These are phyloP conservation scores for Botia kubotai DNA, from an alignment of 2,797 vertebrate genomes.

Conservation along the genomic window DNA sequence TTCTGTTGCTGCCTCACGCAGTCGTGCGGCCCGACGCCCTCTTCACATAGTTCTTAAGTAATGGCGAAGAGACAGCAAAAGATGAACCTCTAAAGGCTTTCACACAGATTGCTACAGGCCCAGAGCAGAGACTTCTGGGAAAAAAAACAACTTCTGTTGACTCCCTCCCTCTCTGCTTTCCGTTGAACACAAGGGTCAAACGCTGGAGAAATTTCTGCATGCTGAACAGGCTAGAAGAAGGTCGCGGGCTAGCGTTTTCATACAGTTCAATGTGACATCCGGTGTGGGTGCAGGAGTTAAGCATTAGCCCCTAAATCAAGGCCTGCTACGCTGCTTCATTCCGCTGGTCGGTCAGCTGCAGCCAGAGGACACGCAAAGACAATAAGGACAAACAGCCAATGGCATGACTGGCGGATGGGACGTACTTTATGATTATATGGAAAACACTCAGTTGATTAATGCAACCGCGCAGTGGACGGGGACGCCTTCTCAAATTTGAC, in stretches of 20 bases:
- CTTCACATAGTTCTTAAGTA: constrained; percentile 71
- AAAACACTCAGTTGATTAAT: constrained; percentile 67
- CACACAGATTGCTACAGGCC: constrained; percentile 69
- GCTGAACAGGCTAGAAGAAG: constrained; percentile 74
- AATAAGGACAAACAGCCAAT: constrained; percentile 60
- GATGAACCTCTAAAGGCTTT: constrained; percentile 75
- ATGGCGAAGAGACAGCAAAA: constrained; percentile 58
- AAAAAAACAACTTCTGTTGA: constrained; percentile 24
- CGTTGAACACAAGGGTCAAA: constrained; percentile 69
- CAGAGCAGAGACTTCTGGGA: constrained; percentile 27
- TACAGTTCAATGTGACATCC: constrained; percentile 55
- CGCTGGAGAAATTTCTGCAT: constrained; percentile 71
- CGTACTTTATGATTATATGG: constrained; percentile 63
- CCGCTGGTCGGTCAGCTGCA: constrained; percentile 42
- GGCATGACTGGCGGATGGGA: constrained; percentile 58
- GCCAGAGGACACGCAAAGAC: constrained; percentile 57
- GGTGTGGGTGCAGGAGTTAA: constrained; percentile 35
- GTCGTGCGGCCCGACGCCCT: constrained; percentile 62
- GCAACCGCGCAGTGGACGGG: constrained; percentile 31
- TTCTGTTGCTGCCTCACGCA: constrained; percentile 12
- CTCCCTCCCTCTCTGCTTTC: constrained; percentile 45
- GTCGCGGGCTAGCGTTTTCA: constrained; percentile 63
- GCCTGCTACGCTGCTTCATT: constrained; percentile 38
- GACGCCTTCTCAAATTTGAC: constrained; percentile 58
- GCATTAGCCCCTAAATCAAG: constrained; percentile 54